A percentile compares a stretch with the other conserved stretches of the same genome.
Conservation (phyloP, 2,888 invertebrate species). For the Nomada fucata region DNA sequence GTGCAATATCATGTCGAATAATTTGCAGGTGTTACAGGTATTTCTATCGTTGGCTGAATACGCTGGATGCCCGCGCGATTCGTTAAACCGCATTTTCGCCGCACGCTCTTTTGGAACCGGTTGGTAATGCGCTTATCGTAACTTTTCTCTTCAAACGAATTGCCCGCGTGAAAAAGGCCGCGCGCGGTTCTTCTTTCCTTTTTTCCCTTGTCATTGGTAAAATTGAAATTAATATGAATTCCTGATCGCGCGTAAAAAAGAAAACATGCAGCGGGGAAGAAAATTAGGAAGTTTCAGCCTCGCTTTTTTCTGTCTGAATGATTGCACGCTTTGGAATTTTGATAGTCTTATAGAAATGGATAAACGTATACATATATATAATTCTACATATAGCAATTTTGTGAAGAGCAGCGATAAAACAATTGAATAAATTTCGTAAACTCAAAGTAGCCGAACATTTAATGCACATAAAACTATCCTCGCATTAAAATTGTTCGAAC, state of each 20-base stretch:
- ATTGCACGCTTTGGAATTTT: not conserved
- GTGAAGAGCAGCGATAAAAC: too few relatives aligned
- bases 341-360: not conserved
- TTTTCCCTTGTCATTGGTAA: too few relatives aligned
- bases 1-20: conserved; percentile 40
- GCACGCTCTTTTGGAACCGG: conserved; percentile 1
- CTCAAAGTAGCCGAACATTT: too few relatives aligned
- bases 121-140: not conserved
- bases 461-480: too few relatives aligned
- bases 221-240: conserved; percentile 15
- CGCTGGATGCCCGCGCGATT: conserved; percentile 28
- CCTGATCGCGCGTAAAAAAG: not conserved
- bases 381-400: not conserved
- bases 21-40: conserved; percentile 43
- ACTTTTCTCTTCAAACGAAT: conserved; percentile 5
- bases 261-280: not conserved
- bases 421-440: too few relatives aligned
- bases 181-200: not conserved
- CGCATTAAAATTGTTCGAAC: too few relatives aligned
- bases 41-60: conserved; percentile 26
- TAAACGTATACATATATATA: not conserved
- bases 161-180: conserved; percentile 1
- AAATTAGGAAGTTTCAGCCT: not conserved
- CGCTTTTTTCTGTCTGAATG: not conserved
- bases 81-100: conserved; percentile 30